These are phyloP conservation scores for Larimichthys polyactis DNA, from an alignment of 2,113 vertebrate species.

Conservation along the genomic window DNA sequence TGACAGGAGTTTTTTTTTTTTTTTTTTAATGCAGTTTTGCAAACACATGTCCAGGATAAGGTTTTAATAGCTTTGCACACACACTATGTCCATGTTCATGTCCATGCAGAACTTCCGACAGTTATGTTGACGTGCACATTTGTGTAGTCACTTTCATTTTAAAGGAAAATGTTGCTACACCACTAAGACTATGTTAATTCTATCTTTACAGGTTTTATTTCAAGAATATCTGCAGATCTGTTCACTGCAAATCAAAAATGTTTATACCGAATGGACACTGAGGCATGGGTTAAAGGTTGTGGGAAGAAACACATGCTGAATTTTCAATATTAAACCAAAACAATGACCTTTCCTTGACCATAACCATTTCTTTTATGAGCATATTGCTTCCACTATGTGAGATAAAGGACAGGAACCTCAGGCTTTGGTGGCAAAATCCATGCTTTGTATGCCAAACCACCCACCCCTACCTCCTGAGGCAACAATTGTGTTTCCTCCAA, in stretches of 20 bases:
- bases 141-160: neutral
- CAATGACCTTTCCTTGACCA: neutral
- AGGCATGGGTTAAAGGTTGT: neutral
- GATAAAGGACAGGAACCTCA: neutral
- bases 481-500: slow-evolving; percentile 1
- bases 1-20: slow-evolving; percentile 40
- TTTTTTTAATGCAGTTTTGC: slow-evolving; percentile 6
- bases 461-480: neutral
- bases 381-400: neutral
- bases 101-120: too few relatives aligned
- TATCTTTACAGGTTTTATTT: neutral
- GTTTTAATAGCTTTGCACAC: slow-evolving; percentile 6
- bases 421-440: neutral
- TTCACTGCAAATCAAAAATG: too few relatives aligned
- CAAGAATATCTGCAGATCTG: neutral
- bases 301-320: neutral
- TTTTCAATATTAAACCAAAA: neutral
- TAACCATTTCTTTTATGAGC: neutral
- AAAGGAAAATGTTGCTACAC: neutral
- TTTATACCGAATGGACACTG: neutral
- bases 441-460: neutral
- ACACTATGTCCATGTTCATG: neutral
- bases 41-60: slow-evolving; percentile 14
- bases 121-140: neutral
- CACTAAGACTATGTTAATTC: neutral